Base-by-base conservation (phyloP, 2,113 vertebrate species). In the Sphaerodactylus townsendi region DNA sequence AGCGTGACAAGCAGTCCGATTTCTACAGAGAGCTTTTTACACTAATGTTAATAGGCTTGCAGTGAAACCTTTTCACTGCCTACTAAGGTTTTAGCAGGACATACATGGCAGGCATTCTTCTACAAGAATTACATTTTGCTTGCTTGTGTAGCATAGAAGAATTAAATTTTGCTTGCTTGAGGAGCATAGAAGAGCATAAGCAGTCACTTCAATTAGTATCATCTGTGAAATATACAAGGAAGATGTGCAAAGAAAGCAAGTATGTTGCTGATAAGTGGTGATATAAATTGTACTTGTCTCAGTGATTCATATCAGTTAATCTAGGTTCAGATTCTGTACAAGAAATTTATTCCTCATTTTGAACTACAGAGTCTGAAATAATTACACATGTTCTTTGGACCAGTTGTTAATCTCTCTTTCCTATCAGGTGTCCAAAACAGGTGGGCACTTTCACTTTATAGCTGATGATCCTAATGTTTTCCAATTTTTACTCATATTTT, bases 1-100 rank as follows among this genome's bases (percentile, higher is more conserved):
- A 59, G 35, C 90, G 84, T 21, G 10, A 1, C 19, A 33, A 25
- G 39, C 48, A 53, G 59, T 87, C 76, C 87, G 82, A 85, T 79
- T 53, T 11, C 86, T 17, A 44, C 3, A 70, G 73, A 79, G 77
- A 70, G 37, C 39, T 77, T 50, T 10, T 81, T 80, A 71, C 19
- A 80, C 2, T 46, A 84, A 7, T 86, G 75, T 79, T 46, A 66
- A 15, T 53, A 84, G 75, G 19, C 68, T 89, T 86, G 59, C 28
- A 50, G 2, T 73, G 10, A 77, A 50, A 35, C 1, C 74, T 15
- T 44, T 66, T 82, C 59, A 82, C 39, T 82, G 0, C 44, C 17
- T 66, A 19, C 79, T n/a, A 13, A 79, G 41, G 25, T 79, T 1
- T 6, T 46, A 59, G 4, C 0, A 82, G 56, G 44, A 46, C 37